These are phyloP conservation scores for Nemotelus nigrinus DNA, from an alignment of 2,888 invertebrate species.

Conservation along the genomic window DNA sequence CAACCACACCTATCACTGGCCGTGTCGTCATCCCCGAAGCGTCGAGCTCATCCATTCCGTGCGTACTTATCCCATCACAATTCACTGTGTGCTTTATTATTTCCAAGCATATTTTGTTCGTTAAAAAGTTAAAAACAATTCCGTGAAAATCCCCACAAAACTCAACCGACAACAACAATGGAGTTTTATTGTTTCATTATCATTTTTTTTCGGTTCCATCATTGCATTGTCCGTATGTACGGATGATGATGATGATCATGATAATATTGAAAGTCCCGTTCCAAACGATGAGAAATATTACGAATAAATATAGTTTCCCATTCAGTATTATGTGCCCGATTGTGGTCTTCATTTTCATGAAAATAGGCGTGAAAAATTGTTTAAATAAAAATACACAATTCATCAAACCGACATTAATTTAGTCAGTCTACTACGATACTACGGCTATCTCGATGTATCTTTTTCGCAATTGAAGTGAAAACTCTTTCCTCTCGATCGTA, in stretches of 20 bases:
- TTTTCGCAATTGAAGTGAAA: no score
- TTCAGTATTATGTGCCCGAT: slow-evolving; percentile 12
- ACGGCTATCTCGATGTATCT: no score
- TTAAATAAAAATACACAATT: slow-evolving; percentile 28
- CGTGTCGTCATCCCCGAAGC: no score
- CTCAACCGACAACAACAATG: neutral
- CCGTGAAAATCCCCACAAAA: neutral
- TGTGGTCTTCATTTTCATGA: slow-evolving; percentile 32
- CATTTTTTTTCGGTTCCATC: neutral
- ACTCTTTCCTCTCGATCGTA: no score
- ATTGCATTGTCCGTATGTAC: no score
- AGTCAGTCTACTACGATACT: neutral
- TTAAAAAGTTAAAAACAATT: slow-evolving; percentile 38
- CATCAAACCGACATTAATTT: slow-evolving; percentile 34
- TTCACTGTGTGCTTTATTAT: slow-evolving; percentile 18
- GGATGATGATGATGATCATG: neutral
- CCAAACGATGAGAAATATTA: slow-evolving; percentile 10
- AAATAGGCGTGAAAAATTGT: slow-evolving; percentile 24
- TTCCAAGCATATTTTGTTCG: slow-evolving; percentile 37
- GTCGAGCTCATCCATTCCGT: neutral
- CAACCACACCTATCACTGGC: neutral
- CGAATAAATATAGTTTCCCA: slow-evolving; percentile 2
- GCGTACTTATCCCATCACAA: neutral
- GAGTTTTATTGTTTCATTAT: slow-evolving; percentile 27
- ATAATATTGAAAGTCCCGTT: slow-evolving; percentile 9